Evolutionary conservation across 2,797 vertebrate species (phyloP), one percentile per base, ranked within the genome.

Genomic region (Tenualosa ilisha): DNA sequence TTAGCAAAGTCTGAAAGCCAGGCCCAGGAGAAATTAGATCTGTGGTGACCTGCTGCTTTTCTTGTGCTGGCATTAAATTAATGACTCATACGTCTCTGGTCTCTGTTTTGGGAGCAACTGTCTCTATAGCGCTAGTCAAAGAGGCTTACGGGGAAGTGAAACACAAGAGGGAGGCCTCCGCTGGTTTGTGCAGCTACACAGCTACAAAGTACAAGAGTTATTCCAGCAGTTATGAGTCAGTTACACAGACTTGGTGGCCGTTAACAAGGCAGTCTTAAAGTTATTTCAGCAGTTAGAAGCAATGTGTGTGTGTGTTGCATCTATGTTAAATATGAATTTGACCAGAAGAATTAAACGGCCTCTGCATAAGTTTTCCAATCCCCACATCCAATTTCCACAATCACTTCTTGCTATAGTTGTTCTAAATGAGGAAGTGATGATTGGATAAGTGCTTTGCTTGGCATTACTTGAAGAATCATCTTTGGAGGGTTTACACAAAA

Each of bases 101-200:
- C 59, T 63, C 22, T 63, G 59, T 63, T 63, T 63, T n/a, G 59
- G 59, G 59, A 63, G 59, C 59, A 63, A 63, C 59, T 63, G 59
- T 63, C 59, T 63, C 59, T n/a, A 63, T 63, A 63, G 59, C 1
- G 22, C 5, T 63, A 24, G n/a, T 24, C n/a, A n/a, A 9, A 63
- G 59, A 24, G 59, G 22, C n/a, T 9, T 24, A 9, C 24, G 9
- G 59, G 59, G n/a, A 63, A 24, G 22, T 63, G 59, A 63, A 63
- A 63, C n/a, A 6, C 56, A n/a, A n/a, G 59, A 63, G 59, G 8
- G 59, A 24, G 59, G 22, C n/a, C n/a, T n/a, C 59, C 6, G n/a
- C 59, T 63, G 59, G n/a, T 63, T n/a, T 63, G 59, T 63, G n/a
- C n/a, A n/a, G n/a, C 6, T 1, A 63, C 7, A 24, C 6, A 63